Conservation (phyloP, 2,888 invertebrate genomes). For the Dryococelus australis region DNA sequence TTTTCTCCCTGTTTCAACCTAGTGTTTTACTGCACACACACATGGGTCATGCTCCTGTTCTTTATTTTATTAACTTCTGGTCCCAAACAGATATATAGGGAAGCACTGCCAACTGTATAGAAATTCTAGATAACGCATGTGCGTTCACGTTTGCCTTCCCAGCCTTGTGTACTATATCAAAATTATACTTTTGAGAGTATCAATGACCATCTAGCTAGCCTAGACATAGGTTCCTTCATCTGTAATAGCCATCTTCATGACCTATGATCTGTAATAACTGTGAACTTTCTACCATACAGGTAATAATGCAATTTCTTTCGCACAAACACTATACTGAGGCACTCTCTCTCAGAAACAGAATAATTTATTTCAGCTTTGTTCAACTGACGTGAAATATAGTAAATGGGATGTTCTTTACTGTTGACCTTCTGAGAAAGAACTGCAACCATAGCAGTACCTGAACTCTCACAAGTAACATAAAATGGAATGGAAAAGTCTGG, state of each 20-base stretch:
- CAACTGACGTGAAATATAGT: conserved; percentile 1
- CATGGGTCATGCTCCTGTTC: neutral
- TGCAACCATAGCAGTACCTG: neutral
- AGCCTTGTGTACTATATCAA: neutral
- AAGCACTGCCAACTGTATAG: no score
- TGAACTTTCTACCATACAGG: neutral
- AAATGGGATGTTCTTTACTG: neutral
- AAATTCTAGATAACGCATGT: neutral
- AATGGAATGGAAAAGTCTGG: neutral
- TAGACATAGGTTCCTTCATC: neutral
- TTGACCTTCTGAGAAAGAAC: neutral
- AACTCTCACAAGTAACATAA: neutral
- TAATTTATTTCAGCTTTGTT: neutral
- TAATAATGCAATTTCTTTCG: neutral
- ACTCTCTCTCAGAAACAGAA: neutral
- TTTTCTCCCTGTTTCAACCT: neutral
- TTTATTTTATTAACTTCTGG: neutral
- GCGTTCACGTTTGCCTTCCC: neutral
- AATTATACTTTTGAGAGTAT: neutral
- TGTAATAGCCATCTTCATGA: neutral
- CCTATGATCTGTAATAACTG: neutral
- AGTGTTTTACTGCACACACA: neutral
- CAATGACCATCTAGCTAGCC: neutral
- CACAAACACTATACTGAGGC: neutral
- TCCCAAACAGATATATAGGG: neutral